phyloP scores from a whole-genome alignment of 2,113 vertebrate genomes.

The Donacobius atricapilla region DNA sequence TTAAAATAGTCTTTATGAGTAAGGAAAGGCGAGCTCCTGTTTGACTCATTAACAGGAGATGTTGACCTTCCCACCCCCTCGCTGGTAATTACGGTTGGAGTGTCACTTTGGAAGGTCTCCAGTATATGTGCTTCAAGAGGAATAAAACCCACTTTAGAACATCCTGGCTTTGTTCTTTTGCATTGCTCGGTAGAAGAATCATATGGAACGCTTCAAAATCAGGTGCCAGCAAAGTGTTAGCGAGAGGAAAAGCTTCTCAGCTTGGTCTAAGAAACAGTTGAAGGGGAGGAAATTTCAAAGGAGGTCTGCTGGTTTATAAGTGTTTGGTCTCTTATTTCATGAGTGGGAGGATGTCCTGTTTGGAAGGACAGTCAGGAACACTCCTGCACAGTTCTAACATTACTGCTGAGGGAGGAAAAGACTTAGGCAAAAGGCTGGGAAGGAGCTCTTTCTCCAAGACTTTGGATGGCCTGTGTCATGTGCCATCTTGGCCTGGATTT shows the following conservation, averaged over 20 bases:
- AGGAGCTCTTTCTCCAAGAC: neutral
- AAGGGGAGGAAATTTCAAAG: neutral
- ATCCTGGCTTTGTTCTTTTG: neutral
- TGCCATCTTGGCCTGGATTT: neutral
- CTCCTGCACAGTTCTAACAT: neutral
- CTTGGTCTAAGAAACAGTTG: neutral
- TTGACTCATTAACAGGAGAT: slow-evolving; percentile 21
- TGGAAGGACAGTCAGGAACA: neutral
- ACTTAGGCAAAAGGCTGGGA: neutral
- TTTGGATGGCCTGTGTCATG: neutral
- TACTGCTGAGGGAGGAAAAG: neutral
- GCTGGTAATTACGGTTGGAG: neutral
- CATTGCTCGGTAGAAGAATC: neutral
- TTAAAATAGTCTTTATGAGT: slow-evolving; percentile 4
- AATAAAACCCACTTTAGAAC: neutral
- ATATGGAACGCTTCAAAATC: neutral
- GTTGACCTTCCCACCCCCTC: slow-evolving; percentile 30
- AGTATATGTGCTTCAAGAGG: neutral
- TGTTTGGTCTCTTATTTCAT: neutral
- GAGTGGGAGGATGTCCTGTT: neutral
- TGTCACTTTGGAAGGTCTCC: slow-evolving; percentile 15
- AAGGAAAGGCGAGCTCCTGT: neutral
- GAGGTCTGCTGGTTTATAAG: neutral
- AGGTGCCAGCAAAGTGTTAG: neutral
- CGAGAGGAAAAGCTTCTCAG: neutral